These are phyloP conservation scores for Taeniopygia guttata DNA, from an alignment of 2,797 vertebrate species.

Conservation along the genomic window DNA sequence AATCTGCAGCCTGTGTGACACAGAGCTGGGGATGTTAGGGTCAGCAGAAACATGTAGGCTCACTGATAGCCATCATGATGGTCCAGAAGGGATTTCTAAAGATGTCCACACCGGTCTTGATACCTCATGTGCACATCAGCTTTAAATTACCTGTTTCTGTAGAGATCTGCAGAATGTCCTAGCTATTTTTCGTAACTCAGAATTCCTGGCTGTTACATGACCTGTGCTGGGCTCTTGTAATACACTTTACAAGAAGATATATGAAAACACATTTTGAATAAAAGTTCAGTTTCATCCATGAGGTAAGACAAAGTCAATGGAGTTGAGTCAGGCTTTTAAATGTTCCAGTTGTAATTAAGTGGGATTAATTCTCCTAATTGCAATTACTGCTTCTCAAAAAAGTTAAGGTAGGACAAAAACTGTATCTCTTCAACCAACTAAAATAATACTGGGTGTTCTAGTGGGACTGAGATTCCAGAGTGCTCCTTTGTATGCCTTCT, in stretches of 20 bases:
- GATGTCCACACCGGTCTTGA: not conserved
- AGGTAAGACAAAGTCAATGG: not conserved
- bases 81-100: not conserved
- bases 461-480: not conserved
- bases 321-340: not conserved
- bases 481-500: not conserved
- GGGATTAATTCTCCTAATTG: not conserved
- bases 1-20: not conserved
- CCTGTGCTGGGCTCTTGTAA: not conserved
- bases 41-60: not conserved
- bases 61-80: not conserved
- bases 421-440: not conserved
- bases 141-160: not conserved
- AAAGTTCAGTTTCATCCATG: not conserved
- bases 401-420: not conserved
- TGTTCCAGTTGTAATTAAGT: not conserved
- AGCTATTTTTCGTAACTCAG: not conserved
- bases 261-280: not conserved
- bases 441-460: not conserved
- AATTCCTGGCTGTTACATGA: not conserved
- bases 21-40: not conserved
- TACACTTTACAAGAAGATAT: not conserved
- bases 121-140: not conserved
- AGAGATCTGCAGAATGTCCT: not conserved
- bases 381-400: not conserved